phyloP scores from a whole-genome alignment of 2,888 invertebrate species.

The Harpalus rubripes region DNA sequence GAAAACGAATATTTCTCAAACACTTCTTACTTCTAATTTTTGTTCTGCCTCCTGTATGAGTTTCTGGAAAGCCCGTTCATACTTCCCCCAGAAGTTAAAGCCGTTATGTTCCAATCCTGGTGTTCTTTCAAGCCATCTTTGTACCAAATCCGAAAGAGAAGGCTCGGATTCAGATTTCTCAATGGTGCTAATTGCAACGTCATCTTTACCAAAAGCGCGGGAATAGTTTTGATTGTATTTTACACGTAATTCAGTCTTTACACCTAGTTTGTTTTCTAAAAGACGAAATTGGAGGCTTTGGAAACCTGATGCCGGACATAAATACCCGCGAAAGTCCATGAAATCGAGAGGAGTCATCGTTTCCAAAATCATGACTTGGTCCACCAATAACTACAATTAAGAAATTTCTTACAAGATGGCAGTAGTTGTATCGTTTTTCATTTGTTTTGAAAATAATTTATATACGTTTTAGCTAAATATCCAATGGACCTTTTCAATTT shows the following conservation, averaged over 20 bases:
- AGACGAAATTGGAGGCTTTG: constrained; percentile 98
- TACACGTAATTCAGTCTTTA: constrained; percentile 90
- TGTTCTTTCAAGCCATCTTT: constrained; percentile 96
- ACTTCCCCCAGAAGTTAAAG: constrained; percentile 97
- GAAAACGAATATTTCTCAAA: too few species aligned
- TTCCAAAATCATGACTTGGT: constrained; percentile 98
- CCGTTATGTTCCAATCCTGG: constrained; percentile 92
- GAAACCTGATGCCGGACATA: constrained; percentile 98
- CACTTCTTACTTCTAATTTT: constrained; percentile 81
- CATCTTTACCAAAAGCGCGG: constrained; percentile 89
- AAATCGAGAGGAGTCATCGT: constrained; percentile 99
- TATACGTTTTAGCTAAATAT: too few species aligned
- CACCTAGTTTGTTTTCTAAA: constrained; percentile 94
- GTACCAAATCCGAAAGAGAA: constrained; percentile 90
- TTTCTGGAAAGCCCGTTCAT: constrained; percentile 85
- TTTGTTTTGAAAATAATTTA: too few species aligned
- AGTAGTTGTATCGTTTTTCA: neutral
- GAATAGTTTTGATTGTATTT: constrained; percentile 96
- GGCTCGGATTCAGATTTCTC: constrained; percentile 89
- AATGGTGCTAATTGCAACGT: constrained; percentile 79
- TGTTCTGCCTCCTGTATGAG: constrained; percentile 86
- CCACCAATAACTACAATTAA: constrained; percentile 89
- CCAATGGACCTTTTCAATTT: too few species aligned
- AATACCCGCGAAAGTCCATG: constrained; percentile 96
- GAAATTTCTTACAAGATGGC: neutral